Percentiles rank a stretch among this genome's conserved stretches.
These are phyloP conservation scores for Rotaria sp. DNA, from an alignment of 2,888 invertebrate species.

Conservation along the genomic window DNA sequence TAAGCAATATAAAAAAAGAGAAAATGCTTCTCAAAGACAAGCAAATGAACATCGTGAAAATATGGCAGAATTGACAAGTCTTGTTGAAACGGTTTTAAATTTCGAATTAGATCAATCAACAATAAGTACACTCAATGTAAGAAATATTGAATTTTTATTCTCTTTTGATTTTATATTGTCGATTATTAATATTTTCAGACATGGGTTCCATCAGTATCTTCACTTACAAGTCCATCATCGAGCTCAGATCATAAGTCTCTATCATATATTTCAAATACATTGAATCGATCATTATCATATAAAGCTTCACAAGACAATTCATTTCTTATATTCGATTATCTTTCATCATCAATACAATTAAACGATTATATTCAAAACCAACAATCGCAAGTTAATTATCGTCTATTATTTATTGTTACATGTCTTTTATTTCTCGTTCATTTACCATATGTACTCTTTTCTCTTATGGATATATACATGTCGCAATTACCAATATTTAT, in stretches of 20 bases:
- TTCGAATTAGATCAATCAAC: slow-evolving; percentile 13
- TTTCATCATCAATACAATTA: neutral
- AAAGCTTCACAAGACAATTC: neutral
- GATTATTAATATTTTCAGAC: neutral
- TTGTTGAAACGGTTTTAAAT: neutral
- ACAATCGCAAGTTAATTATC: neutral
- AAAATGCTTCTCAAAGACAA: neutral
- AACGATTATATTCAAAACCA: neutral
- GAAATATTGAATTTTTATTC: no score
- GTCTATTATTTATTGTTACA: neutral
- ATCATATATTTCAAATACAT: neutral
- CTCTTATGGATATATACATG: neutral
- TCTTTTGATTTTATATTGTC: neutral
- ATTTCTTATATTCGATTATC: neutral
- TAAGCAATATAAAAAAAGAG: neutral
- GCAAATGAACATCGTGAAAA: neutral
- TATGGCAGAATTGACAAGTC: neutral
- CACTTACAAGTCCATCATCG: slow-evolving; percentile 33
- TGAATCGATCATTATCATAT: neutral
- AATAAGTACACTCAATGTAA: neutral
- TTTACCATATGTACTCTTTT: neutral
- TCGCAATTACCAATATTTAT: slow-evolving; percentile 3
- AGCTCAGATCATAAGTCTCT: neutral
- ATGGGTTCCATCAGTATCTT: neutral
- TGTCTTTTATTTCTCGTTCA: neutral